Percentiles rank a stretch among this genome's conserved stretches.
Evolutionary conservation across 2,797 vertebrate species (phyloP).

Genomic region (Nannoperca obscura): DNA sequence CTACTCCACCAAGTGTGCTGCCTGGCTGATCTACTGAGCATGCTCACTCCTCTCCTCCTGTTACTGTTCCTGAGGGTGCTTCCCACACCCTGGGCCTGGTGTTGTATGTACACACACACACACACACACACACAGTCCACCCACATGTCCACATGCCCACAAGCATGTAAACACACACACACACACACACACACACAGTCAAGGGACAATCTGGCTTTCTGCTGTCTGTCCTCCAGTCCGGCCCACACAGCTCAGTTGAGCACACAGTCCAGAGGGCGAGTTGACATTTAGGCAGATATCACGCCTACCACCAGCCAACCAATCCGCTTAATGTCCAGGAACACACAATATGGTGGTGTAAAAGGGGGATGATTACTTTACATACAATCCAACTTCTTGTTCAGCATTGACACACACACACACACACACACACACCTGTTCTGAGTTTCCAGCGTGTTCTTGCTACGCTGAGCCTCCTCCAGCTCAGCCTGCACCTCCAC

Average conservation of each 20-base stretch:
- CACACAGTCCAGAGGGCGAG: constrained; percentile 81
- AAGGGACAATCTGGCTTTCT: constrained; percentile 83
- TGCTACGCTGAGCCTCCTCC: constrained; percentile 89
- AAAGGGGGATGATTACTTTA: constrained; percentile 38
- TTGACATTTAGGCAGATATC: constrained; percentile 83
- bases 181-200: constrained; percentile 66
- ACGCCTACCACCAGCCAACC: constrained; percentile 75
- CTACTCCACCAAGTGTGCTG: constrained; percentile 28
- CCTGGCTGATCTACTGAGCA: constrained; percentile 66
- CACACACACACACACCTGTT: constrained; percentile 80
- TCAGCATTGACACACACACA: background rate
- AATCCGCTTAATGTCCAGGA: constrained; percentile 65
- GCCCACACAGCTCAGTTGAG: constrained; percentile 78
- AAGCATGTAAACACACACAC: constrained; percentile 71
- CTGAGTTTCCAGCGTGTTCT: constrained; percentile 89
- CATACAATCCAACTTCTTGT: background rate
- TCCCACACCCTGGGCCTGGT: constrained; percentile 80
- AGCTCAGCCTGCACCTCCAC: constrained; percentile 86
- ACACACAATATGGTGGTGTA: constrained; percentile 71
- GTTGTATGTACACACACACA: constrained; percentile 67
- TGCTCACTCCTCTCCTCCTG: constrained; percentile 71
- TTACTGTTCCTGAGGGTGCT: constrained; percentile 73
- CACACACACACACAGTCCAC: too few relatives aligned
- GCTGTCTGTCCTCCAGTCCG: constrained; percentile 77
- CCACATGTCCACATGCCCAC: constrained; percentile 78